Percentiles rank a stretch among this genome's conserved stretches.
Evolutionary conservation across 2,113 vertebrate genomes (phyloP).

Genomic region (Notothenia coriiceps): DNA sequence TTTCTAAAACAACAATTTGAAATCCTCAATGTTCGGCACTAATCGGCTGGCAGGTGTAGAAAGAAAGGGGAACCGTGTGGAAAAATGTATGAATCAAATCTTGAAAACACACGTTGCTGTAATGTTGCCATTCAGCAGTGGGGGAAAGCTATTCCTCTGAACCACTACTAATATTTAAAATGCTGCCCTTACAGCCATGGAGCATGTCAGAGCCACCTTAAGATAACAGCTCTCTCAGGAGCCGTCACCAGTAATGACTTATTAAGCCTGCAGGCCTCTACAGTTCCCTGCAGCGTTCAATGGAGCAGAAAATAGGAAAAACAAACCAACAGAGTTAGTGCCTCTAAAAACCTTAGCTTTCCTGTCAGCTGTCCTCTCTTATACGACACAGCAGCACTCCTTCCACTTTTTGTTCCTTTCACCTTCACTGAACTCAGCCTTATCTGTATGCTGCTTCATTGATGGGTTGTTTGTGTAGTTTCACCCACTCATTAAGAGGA

Average conservation of each 20-base stretch:
- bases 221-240: conserved; percentile 44
- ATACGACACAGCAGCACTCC: background rate
- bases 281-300: conserved; percentile 55
- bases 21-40: background rate
- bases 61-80: no score
- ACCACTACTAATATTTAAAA: conserved; percentile 41
- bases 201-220: conserved; percentile 36
- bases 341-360: conserved; percentile 21
- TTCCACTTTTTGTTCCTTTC: conserved; percentile 22
- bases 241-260: conserved; percentile 60
- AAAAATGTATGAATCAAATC: background rate
- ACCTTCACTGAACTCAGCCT: conserved; percentile 44
- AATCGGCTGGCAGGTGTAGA: background rate
- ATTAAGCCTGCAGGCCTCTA: conserved; percentile 40
- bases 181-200: conserved; percentile 21
- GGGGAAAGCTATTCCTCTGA: background rate
- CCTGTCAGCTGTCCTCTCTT: conserved; percentile 27
- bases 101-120: background rate
- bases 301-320: conserved; percentile 75
- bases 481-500: conserved; percentile 63
- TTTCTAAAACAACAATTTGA: background rate
- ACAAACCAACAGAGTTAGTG: conserved; percentile 41
- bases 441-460: conserved; percentile 24
- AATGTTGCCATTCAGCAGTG: background rate
- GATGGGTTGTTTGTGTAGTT: conserved; percentile 56